These are phyloP conservation scores for Dolichallabes microphthalmus DNA, from an alignment of 2,113 vertebrate genomes.

Conservation along the genomic window DNA sequence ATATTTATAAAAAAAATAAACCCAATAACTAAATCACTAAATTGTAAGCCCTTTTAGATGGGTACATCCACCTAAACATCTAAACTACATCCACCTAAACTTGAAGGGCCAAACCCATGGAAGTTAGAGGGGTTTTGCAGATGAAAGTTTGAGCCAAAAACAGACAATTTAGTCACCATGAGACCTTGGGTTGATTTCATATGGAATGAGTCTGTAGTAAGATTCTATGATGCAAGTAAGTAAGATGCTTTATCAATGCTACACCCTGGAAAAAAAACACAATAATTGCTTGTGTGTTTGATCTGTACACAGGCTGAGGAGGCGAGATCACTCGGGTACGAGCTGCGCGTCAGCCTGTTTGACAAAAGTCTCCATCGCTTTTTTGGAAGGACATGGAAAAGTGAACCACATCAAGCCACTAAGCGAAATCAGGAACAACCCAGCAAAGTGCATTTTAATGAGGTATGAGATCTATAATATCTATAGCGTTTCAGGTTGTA, in stretches of 20 bases:
- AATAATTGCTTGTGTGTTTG: slow-evolving; percentile 11
- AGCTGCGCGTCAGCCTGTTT: slow-evolving; percentile 83
- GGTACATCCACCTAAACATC: too few relatives aligned
- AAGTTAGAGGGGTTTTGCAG: too few relatives aligned
- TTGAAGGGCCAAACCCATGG: too few relatives aligned
- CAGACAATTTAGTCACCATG: too few relatives aligned
- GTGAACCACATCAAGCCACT: slow-evolving; percentile 56
- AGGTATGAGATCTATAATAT: slow-evolving; percentile 72
- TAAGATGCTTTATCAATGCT: background rate
- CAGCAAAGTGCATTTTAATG: slow-evolving; percentile 70
- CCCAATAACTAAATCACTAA: too few relatives aligned
- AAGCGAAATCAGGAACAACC: slow-evolving; percentile 5
- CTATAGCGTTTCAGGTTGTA: background rate
- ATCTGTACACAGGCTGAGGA: slow-evolving; percentile 52
- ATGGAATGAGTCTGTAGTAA: background rate
- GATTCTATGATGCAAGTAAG: too few relatives aligned
- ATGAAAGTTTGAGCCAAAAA: too few relatives aligned
- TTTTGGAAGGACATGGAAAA: slow-evolving; percentile 90
- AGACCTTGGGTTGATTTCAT: too few relatives aligned
- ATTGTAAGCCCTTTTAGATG: too few relatives aligned
- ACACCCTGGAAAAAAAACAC: background rate
- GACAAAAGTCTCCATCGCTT: slow-evolving; percentile 81
- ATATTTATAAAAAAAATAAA: too few relatives aligned
- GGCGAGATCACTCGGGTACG: slow-evolving; percentile 65
- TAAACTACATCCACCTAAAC: too few relatives aligned